Percentiles rank a stretch among this genome's conserved stretches.
These are phyloP conservation scores for Lepidocyrtoides sp. DNA, from an alignment of 2,888 invertebrate genomes.

Conservation along the genomic window DNA sequence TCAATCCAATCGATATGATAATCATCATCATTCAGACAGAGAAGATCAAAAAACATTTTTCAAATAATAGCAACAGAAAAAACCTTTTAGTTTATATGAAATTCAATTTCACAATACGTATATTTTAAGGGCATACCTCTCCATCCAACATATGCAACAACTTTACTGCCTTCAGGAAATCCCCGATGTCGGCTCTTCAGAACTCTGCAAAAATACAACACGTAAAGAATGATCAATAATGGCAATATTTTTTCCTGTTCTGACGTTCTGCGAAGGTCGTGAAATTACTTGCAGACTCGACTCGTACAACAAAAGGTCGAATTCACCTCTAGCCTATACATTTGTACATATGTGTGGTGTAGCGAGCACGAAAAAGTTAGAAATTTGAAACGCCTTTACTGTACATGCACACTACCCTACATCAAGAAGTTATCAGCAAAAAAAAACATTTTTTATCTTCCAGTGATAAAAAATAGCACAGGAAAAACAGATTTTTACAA, in stretches of 20 bases:
- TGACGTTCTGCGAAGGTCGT: background rate
- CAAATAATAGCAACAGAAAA: background rate
- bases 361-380: too few species aligned
- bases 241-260: conserved; percentile 8
- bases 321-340: too few species aligned
- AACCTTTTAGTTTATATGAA: background rate
- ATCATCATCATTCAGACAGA: background rate
- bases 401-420: background rate
- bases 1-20: conserved; percentile 29
- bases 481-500: conserved; percentile 2
- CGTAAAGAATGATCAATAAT: conserved; percentile 48
- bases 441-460: background rate
- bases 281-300: background rate
- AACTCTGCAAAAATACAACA: conserved; percentile 77
- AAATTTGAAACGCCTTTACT: background rate
- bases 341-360: background rate
- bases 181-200: conserved; percentile 82
- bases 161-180: conserved; percentile 84
- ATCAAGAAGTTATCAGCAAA: background rate
- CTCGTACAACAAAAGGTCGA: background rate
- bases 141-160: conserved; percentile 83
- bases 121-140: conserved; percentile 64
- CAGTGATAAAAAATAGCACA: too few species aligned
- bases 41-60: background rate
- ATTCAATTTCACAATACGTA: background rate